These are phyloP conservation scores for Aleadryas rufinucha DNA, from an alignment of 2,113 vertebrate genomes.

Conservation along the genomic window DNA sequence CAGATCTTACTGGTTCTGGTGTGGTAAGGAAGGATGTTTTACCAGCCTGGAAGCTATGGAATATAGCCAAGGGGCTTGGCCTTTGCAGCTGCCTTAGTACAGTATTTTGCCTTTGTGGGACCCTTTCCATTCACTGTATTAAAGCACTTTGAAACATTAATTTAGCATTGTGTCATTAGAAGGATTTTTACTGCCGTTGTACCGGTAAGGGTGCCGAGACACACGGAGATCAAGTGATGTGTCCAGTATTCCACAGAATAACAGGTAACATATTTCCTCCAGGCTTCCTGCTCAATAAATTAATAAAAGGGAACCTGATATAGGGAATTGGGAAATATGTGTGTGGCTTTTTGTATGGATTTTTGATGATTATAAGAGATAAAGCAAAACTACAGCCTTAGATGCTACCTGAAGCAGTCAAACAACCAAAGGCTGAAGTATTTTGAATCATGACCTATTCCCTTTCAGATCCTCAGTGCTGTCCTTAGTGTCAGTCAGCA, in stretches of 20 bases:
- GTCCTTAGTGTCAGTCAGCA: not conserved
- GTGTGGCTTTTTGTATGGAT: not conserved
- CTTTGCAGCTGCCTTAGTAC: not conserved
- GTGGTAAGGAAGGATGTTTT: not conserved
- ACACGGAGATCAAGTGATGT: not conserved
- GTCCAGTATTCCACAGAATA: not conserved
- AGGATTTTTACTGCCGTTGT: not conserved
- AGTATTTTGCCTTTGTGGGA: not conserved
- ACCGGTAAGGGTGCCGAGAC: not conserved
- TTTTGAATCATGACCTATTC: not conserved
- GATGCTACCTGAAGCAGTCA: not conserved
- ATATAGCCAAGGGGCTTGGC: not conserved
- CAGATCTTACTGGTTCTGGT: not conserved
- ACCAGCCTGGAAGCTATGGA: not conserved
- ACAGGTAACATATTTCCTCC: not conserved
- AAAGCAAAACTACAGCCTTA: not conserved
- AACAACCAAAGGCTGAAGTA: not conserved
- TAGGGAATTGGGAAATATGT: not conserved
- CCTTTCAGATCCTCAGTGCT: not conserved
- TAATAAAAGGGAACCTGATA: not conserved
- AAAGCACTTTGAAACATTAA: not conserved
- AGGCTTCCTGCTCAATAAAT: not conserved
- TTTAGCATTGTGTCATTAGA: not conserved
- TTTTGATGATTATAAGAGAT: not conserved
- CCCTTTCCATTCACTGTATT: not conserved